Evolutionary conservation across 2,888 invertebrate genomes (phyloP), one percentile per base, ranked within the genome.

Genomic region (Drosophila formosana): DNA sequence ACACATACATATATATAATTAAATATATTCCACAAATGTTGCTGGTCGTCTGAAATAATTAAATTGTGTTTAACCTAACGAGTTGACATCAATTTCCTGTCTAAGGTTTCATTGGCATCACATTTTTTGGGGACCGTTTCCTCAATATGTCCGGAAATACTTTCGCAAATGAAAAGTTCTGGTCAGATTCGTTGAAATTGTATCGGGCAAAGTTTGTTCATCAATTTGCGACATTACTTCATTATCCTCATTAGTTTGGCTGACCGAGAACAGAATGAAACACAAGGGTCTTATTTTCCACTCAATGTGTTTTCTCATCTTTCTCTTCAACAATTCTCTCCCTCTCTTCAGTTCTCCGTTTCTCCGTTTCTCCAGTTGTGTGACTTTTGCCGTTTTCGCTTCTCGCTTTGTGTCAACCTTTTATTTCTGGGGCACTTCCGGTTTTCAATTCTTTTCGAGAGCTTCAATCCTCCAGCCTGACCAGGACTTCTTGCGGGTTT

Each of bases 251-350:
- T 64, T 57, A 64, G 64, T 64, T 57, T 64, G 43, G 57, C 9
- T 58, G 13, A 30, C 26, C n/a, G 43, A 2, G 18, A 18, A 4
- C 5, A 8, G 6, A n/a, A 45, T 25, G 30, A 8, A 39, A 11
- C 47, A 39, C 23, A 23, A 63, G 32, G 57, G 39, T 65, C 55
- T 45, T 11, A 61, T 75, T 69, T 73, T 66, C 56, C 78, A 65
- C 74, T 68, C 47, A 73, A 73, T 78, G 60, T 60, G 56, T 56
- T 76, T 68, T 68, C 45, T 9, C 57, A 53, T 45, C 64, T 45
- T 26, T 41, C 53, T 43, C 49, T 49, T 47, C 3, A 55, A 8
- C 11, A 7, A 28, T 43, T 8, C 26, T 4, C 13, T 23, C 18
- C 7, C 3, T 7, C 1, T 3, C 5, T 2, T 3, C 43, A 18